These are phyloP conservation scores for Andrena dorsata DNA, from an alignment of 2,888 invertebrate genomes.

Conservation along the genomic window DNA sequence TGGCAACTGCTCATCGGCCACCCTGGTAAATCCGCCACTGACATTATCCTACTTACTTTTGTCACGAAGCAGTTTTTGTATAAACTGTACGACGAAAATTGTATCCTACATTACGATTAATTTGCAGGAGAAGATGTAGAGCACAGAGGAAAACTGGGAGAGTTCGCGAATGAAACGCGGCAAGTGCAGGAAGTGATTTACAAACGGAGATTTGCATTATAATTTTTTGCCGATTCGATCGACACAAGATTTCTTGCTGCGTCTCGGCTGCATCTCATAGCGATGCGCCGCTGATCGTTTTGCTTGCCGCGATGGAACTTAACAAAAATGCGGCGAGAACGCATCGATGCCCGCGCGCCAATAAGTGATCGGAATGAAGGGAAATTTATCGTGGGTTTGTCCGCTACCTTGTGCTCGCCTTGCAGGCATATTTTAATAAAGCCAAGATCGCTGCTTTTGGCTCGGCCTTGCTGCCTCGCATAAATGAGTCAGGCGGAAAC, in stretches of 20 bases:
- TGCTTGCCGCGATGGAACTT: conserved; percentile 5
- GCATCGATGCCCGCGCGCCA: neutral
- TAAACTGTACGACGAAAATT: too few species aligned
- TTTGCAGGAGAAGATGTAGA: too few species aligned
- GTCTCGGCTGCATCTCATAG: conserved; percentile 9
- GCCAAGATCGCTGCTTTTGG: conserved; percentile 70
- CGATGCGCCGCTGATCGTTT: neutral
- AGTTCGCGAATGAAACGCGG: too few species aligned
- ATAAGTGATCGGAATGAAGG: neutral
- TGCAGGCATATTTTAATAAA: conserved; percentile 66
- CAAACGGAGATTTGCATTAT: too few species aligned
- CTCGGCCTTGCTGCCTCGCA: conserved; percentile 65
- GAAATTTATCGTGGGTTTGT: conserved; percentile 37
- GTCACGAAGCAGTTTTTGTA: too few species aligned
- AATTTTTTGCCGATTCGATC: neutral
- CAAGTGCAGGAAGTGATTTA: too few species aligned
- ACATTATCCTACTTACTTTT: too few species aligned
- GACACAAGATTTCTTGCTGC: neutral
- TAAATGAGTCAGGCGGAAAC: conserved; percentile 74
- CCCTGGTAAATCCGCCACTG: too few species aligned
- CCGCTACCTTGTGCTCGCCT: conserved; percentile 47
- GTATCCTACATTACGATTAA: too few species aligned
- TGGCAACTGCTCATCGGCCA: too few species aligned
- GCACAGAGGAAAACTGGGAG: too few species aligned
- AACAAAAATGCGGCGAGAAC: conserved; percentile 15